Percentiles rank a stretch among this genome's conserved stretches.
Evolutionary conservation across 2,888 invertebrate species (phyloP).

Genomic region (Callyntrura guangdongensis): DNA sequence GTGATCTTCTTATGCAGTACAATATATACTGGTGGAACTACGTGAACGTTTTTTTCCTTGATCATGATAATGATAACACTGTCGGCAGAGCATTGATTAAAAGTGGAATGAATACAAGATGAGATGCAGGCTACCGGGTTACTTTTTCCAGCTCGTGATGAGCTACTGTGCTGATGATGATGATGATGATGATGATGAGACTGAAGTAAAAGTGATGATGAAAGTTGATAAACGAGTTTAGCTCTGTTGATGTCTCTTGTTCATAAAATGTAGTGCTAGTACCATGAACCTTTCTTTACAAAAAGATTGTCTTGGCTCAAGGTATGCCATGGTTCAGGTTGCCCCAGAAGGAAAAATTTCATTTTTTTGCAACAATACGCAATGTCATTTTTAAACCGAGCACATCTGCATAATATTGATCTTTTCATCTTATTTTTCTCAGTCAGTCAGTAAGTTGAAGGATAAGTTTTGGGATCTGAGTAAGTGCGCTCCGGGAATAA

Average conservation of each 20-base stretch:
- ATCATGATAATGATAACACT: conserved; percentile 40
- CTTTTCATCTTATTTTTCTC: too few relatives aligned
- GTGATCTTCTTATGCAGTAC: background rate
- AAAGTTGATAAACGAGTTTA: background rate
- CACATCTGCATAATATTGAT: too few relatives aligned
- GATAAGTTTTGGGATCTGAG: too few relatives aligned
- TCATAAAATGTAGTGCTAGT: background rate
- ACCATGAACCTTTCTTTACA: background rate
- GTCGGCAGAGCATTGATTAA: conserved; percentile 23
- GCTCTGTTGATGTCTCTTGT: background rate
- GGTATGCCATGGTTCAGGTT: background rate
- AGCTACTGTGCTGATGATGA: background rate
- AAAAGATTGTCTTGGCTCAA: background rate
- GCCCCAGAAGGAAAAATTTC: background rate
- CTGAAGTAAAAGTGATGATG: conserved; percentile 14
- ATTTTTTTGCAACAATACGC: too few relatives aligned
- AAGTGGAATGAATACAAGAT: conserved; percentile 36
- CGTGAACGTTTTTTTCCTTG: background rate
- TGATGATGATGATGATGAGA: background rate
- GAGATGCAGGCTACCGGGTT: background rate
- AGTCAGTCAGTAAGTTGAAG: too few relatives aligned
- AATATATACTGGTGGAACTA: too few relatives aligned
- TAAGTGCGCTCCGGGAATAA: too few relatives aligned
- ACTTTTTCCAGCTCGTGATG: too few relatives aligned
- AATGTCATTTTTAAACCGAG: too few relatives aligned